Evolutionary conservation across 2,797 vertebrate species (phyloP), one percentile per base, ranked within the genome.

Genomic region (Rhadinocentrus ornatus): DNA sequence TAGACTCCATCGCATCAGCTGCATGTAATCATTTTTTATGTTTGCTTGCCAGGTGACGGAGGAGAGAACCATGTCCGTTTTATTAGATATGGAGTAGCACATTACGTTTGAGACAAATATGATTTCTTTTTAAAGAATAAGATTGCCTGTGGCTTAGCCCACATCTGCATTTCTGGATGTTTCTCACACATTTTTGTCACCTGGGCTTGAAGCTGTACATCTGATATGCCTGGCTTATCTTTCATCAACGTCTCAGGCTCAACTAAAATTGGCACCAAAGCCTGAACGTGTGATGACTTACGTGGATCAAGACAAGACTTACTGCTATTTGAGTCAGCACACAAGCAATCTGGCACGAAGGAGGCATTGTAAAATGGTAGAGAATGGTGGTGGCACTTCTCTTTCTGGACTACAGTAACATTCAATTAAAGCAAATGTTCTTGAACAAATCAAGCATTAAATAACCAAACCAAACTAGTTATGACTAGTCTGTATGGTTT

Each of bases 321-420:
- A 58, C 11, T 34, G 13, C 8, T 29, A 9, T 48, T 26, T 67
- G 58, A 80, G 46, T 75, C 75, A 75, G 62, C 50, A 54, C 7
- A 16, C 39, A 29, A 39, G 1, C 50, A 4, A 4, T 58, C 7
- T 72, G 7, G 35, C n/a, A 11, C 29, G 0, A 22, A 53, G 10
- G 29, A 50, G 20, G 16, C 18, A 8, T 56, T 68, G 50, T 62
- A 1, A 1, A 50, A 44, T 31, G 31, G 31, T 31, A 31, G 5
- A 31, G 31, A 31, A 31, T 31, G 31, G 31, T 31, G 31, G 31
- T 31, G 31, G 6, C 31, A 31, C 31, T 7, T 31, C 31, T 31
- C 6, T 48, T 4, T n/a, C 8, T 9, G n/a, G 20, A 48, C 11
- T 24, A 12, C 12, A 52, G 11, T 1, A 1, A 10, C n/a, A 50